A percentile compares a stretch with the other conserved stretches of the same genome.
phyloP scores from a whole-genome alignment of 2,888 invertebrate species.

The Antheraea assamensis region DNA sequence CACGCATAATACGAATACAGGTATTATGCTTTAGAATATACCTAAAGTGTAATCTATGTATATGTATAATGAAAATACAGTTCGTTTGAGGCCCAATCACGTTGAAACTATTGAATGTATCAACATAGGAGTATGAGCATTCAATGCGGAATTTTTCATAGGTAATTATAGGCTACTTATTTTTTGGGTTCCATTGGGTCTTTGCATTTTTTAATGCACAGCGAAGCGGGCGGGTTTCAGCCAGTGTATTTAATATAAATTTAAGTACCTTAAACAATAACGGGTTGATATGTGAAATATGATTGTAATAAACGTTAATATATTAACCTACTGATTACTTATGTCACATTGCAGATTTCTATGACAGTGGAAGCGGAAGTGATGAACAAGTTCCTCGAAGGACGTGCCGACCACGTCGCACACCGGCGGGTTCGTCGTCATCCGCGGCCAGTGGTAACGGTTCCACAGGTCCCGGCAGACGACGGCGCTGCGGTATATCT shows the following conservation, averaged over 20 bases:
- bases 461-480: slow-evolving; percentile 69
- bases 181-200: too few relatives aligned
- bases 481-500: slow-evolving; percentile 89
- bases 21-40: not conserved
- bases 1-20: not conserved
- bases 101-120: too few relatives aligned
- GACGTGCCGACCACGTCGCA: slow-evolving; percentile 56
- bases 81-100: too few relatives aligned
- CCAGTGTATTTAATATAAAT: too few relatives aligned
- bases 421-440: slow-evolving; percentile 59
- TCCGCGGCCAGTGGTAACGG: slow-evolving; percentile 49
- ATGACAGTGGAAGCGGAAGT: slow-evolving; percentile 70
- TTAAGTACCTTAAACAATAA: not conserved
- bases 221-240: too few relatives aligned
- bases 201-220: too few relatives aligned
- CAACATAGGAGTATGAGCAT: too few relatives aligned
- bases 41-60: not conserved
- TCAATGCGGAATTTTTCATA: too few relatives aligned
- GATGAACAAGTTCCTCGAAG: slow-evolving; percentile 60
- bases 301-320: not conserved
- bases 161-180: too few relatives aligned
- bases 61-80: not conserved
- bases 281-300: not conserved
- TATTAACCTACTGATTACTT: not conserved
- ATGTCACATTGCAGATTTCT: slow-evolving; percentile 61